Evolutionary conservation across 2,888 invertebrate genomes (phyloP).

Genomic region (Cryptophagus acutangulus): DNA sequence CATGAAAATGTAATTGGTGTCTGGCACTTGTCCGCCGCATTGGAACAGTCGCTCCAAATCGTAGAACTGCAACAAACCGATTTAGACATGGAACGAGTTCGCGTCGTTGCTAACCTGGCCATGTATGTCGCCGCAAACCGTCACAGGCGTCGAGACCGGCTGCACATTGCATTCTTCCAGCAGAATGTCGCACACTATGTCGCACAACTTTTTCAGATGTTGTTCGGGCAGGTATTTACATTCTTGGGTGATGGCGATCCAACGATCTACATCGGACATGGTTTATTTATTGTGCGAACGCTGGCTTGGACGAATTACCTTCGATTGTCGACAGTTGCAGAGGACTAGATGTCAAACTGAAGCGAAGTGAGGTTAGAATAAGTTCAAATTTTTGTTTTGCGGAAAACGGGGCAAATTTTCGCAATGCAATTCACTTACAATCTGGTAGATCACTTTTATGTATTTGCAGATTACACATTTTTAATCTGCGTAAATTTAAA

Average conservation of each 20-base stretch:
- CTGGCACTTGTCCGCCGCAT: constrained; percentile 86
- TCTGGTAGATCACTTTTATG: too few relatives aligned
- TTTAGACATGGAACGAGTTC: neutral
- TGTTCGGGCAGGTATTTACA: constrained; percentile 99
- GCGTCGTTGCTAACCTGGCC: constrained; percentile 71
- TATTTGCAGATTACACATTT: too few relatives aligned
- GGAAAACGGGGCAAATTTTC: too few relatives aligned
- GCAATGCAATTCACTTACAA: too few relatives aligned
- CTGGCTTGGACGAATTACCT: too few relatives aligned
- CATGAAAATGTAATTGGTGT: constrained; percentile 94
- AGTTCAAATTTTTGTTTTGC: too few relatives aligned
- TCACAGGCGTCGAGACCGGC: constrained; percentile 95
- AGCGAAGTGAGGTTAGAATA: too few relatives aligned
- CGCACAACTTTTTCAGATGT: constrained; percentile 95
- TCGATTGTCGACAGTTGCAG: too few relatives aligned
- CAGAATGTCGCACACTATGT: constrained; percentile 90
- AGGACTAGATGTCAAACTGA: too few relatives aligned
- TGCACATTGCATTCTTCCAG: constrained; percentile 97
- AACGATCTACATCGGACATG: constrained; percentile 76
- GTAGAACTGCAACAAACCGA: constrained; percentile 72
- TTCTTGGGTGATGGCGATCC: constrained; percentile 92
- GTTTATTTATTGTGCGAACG: too few relatives aligned
- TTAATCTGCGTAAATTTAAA: too few relatives aligned
- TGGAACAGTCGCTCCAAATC: constrained; percentile 92
- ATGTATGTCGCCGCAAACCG: constrained; percentile 99